Percentiles rank a stretch among this genome's conserved stretches.
These are phyloP conservation scores for Sinelater perroti DNA, from an alignment of 2,888 invertebrate species.

Conservation along the genomic window DNA sequence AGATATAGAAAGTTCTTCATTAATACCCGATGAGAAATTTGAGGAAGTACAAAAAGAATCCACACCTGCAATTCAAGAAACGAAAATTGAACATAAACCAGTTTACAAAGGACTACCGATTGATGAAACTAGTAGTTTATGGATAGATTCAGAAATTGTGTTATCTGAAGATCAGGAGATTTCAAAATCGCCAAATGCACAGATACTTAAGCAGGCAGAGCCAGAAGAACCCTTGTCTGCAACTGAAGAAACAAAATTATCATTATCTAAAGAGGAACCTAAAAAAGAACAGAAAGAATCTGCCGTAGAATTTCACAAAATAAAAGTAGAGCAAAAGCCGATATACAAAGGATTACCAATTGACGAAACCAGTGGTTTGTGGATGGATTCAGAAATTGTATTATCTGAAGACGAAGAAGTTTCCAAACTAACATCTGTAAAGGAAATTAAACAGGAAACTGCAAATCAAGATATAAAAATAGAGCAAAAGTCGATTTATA, in stretches of 20 bases:
- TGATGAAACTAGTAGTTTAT: slow-evolving; percentile 31
- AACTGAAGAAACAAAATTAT: background rate
- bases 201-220: too few species aligned
- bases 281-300: background rate
- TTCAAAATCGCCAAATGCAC: too few species aligned
- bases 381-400: slow-evolving; percentile 35
- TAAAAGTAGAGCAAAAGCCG: slow-evolving; percentile 7
- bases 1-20: too few species aligned
- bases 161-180: slow-evolving; percentile 25
- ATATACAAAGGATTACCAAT: slow-evolving; percentile 41
- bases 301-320: background rate
- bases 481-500: slow-evolving; percentile 16
- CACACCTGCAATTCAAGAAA: background rate
- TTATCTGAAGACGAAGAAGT: slow-evolving; percentile 27
- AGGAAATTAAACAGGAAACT: slow-evolving; percentile 19
- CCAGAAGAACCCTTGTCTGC: background rate
- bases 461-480: slow-evolving; percentile 11
- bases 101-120: slow-evolving; percentile 41
- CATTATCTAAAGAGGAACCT: background rate
- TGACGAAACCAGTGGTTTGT: slow-evolving; percentile 31
- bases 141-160: slow-evolving; percentile 28
- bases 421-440: slow-evolving; percentile 5
- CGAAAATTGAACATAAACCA: slow-evolving; percentile 7
- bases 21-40: too few species aligned
- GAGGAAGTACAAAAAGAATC: slow-evolving; percentile 15